Percentiles rank a stretch among this genome's conserved stretches.
These are phyloP conservation scores for Physella acuta DNA, from an alignment of 1,140 invertebrate genomes.

Conservation along the genomic window DNA sequence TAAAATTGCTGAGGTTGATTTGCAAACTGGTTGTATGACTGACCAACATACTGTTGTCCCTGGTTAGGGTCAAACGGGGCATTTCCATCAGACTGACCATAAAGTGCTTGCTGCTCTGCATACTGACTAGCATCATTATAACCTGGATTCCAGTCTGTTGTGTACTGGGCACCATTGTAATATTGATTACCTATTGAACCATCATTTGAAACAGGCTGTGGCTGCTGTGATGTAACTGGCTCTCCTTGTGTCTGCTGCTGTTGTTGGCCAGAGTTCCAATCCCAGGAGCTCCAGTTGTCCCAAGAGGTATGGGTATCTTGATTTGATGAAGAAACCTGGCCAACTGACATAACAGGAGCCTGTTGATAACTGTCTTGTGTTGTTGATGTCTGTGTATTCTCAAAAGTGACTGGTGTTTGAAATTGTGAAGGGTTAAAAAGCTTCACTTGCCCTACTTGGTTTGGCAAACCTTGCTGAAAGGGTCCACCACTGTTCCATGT, in stretches of 20 bases:
- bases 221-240: background rate
- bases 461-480: conserved; percentile 18
- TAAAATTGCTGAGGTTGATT: background rate
- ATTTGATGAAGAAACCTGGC: background rate
- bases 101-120: background rate
- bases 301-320: conserved; percentile 17
- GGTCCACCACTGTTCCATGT: background rate
- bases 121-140: background rate
- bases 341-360: conserved; percentile 4
- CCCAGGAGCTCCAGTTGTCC: conserved; percentile 35
- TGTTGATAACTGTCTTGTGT: conserved; percentile 8
- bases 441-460: conserved; percentile 33
- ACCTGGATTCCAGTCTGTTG: background rate
- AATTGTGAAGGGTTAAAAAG: conserved; percentile 44
- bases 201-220: background rate
- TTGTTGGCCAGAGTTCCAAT: conserved; percentile 22
- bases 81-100: no score
- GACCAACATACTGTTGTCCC: no score
- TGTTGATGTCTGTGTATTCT: background rate
- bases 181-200: background rate
- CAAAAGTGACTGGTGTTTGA: conserved; percentile 6
- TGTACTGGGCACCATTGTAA: background rate
- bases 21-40: no score
- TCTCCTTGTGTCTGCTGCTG: background rate
- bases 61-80: no score